Evolutionary conservation across 2,888 invertebrate species (phyloP).

Genomic region (Oasisia sp.): DNA sequence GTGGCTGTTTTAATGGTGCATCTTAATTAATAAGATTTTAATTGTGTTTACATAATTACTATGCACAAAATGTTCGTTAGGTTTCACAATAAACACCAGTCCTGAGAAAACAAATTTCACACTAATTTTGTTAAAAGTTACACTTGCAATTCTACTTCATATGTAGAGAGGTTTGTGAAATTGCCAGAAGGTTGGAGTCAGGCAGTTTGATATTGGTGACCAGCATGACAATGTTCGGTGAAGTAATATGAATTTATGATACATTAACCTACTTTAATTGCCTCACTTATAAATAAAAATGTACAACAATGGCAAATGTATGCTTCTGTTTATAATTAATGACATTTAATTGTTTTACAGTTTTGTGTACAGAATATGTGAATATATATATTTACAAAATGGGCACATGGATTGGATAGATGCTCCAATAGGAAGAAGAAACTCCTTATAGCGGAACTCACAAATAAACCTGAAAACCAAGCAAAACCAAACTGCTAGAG

Average conservation of each 20-base stretch:
- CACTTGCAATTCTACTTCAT: background rate
- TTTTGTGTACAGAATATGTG: background rate
- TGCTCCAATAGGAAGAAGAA: no score
- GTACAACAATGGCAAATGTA: no score
- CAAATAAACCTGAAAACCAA: no score
- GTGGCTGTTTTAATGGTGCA: background rate
- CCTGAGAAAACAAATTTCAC: no score
- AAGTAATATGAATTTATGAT: background rate
- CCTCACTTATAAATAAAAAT: background rate
- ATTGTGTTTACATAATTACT: background rate
- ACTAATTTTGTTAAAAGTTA: no score
- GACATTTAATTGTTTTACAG: background rate
- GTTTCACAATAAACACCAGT: no score
- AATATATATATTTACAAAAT: background rate
- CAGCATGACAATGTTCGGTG: no score
- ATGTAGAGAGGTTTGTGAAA: background rate
- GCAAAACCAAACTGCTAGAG: no score
- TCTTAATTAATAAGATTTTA: background rate
- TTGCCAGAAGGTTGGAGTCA: no score
- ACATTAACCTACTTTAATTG: background rate
- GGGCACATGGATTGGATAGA: background rate
- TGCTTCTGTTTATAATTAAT: background rate
- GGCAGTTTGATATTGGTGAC: no score
- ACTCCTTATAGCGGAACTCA: no score
- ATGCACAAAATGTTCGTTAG: no score